Conservation (phyloP, 2,797 vertebrate genomes). For the Mormyrops attenuatus region DNA sequence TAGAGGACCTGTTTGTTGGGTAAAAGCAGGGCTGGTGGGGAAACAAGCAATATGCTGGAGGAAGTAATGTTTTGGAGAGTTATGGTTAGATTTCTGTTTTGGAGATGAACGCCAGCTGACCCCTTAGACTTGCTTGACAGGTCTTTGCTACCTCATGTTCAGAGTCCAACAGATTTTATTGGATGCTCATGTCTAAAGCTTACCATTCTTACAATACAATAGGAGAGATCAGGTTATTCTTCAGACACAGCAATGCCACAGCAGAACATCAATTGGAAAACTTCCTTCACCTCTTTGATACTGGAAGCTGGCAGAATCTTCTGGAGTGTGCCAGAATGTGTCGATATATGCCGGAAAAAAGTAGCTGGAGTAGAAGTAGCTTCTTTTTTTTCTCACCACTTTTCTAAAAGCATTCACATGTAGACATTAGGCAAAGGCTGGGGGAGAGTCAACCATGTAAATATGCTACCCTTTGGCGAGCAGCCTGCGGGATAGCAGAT, state of each 20-base stretch:
- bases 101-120: neutral
- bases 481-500: neutral
- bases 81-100: neutral
- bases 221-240: neutral
- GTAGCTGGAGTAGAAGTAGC: neutral
- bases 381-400: neutral
- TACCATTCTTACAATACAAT: neutral
- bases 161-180: neutral
- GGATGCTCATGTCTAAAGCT: neutral
- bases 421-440: neutral
- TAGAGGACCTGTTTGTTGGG: slow-evolving; percentile 8
- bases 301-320: neutral
- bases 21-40: neutral
- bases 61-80: neutral
- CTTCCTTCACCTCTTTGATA: neutral
- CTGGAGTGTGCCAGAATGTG: neutral
- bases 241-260: neutral
- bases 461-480: neutral
- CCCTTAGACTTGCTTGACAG: neutral
- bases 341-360: neutral
- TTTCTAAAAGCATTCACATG: neutral
- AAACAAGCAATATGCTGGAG: slow-evolving; percentile 6
- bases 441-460: neutral
- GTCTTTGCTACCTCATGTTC: neutral
- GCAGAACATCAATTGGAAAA: neutral